Conservation (phyloP, 2,113 vertebrate species). For the Engraulis encrasicolus region DNA sequence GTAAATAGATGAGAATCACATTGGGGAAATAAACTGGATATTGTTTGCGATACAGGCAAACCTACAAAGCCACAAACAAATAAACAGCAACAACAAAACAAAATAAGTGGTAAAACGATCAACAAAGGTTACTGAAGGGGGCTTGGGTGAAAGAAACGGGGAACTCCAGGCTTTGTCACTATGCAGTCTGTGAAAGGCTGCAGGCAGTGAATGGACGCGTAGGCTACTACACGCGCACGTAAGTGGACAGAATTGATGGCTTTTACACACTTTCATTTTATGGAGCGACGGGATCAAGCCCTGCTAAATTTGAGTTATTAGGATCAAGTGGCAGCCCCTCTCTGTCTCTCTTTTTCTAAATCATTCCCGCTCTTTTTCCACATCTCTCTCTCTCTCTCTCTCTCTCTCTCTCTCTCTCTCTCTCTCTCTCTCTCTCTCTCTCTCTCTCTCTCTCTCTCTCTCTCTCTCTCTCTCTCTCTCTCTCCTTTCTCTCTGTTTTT, state of each 20-base stretch:
- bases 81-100: no score
- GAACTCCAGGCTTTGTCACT: neutral
- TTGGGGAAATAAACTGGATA: neutral
- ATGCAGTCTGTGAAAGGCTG: neutral
- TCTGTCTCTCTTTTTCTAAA: neutral
- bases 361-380: neutral
- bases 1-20: neutral
- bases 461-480: neutral
- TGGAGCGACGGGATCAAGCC: constrained; percentile 60
- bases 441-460: constrained; percentile 55
- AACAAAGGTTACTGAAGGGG: neutral
- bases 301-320: constrained; percentile 65
- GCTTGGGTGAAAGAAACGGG: neutral
- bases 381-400: neutral
- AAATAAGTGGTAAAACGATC: neutral
- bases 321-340: constrained; percentile 47
- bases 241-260: constrained; percentile 51
- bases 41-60: neutral
- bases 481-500: neutral
- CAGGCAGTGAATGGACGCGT: constrained; percentile 12
- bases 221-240: no score
- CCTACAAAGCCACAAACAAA: neutral
- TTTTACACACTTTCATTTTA: constrained; percentile 64
- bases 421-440: constrained; percentile 2
- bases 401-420: neutral